Evolutionary conservation across 2,888 invertebrate genomes (phyloP), one percentile per base, ranked within the genome.

Genomic region (Agapostemon virescens): DNA sequence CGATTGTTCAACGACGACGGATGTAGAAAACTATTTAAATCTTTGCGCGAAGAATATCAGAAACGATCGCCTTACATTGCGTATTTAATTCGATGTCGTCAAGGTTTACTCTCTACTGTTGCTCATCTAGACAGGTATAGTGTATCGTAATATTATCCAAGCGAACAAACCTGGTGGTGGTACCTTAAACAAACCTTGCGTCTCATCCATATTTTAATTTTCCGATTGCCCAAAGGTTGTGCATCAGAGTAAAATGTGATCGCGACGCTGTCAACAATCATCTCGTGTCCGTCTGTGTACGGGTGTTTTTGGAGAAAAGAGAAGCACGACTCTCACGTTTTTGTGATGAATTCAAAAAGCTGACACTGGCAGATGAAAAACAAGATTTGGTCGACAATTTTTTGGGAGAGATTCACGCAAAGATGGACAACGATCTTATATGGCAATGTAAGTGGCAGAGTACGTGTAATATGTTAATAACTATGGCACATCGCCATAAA

Each of bases 281-380:
- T 91, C 93, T 97, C 84, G 95, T 97, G 63, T 94, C 95, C 33
- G 95, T 96, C 68, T 97, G 97, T 92, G 96, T 97, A 6, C 94
- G 96, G 64, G 94, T 97, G 80, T 98, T 98, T 90, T 94, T 98
- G 68, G 96, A 97, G 81, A 96, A 96, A 77, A 94, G 97, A 74
- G 97, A 97, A 89, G 92, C 94, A 66, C 94, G 95, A 67, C 94
- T 98, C 87, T 93, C 95, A 80, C 94, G 95, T 88, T 98, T 98
- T 89, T 96, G 96, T 76, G 93, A 95, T 40, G 97, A 98, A 89
- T 98, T 99, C 93, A 95, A 96, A 78, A 94, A 95, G 36, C 94
- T 97, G 0, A 95, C 95, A 1, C 94, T 97, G 38, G 96, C 98
- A 84, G 98, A 99, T 91, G 98, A 98, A 93, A 98, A 98, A 93